A percentile compares a stretch with the other conserved stretches of the same genome.
phyloP scores from a whole-genome alignment of 1,140 invertebrate genomes.

The Schlechtendalia chinensis region DNA sequence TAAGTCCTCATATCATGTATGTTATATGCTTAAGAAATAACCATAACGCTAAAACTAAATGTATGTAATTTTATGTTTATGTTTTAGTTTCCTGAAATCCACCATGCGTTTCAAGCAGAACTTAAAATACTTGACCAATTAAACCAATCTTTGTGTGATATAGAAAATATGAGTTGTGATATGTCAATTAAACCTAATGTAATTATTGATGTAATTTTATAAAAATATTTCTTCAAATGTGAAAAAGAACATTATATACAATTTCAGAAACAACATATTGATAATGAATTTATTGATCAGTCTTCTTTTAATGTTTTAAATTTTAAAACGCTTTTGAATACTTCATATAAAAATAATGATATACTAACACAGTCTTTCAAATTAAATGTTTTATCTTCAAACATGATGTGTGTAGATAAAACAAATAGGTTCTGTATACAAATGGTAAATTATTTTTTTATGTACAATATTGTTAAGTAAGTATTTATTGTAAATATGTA shows the following conservation, averaged over 20 bases:
- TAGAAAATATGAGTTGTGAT: conserved; percentile 20
- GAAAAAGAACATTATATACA: neutral
- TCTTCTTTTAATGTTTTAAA: neutral
- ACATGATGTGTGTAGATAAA: conserved; percentile 17
- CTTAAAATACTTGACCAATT: conserved; percentile 11
- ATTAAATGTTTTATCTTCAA: conserved; percentile 8
- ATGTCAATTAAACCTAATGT: conserved; percentile 8
- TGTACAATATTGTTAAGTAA: too few relatives aligned
- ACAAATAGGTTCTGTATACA: conserved; percentile 19
- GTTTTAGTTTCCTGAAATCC: conserved; percentile 28
- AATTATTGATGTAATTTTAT: neutral
- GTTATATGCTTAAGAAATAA: neutral
- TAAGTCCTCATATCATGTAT: neutral
- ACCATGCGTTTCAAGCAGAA: conserved; percentile 39
- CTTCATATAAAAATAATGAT: too few relatives aligned
- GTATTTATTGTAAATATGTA: too few relatives aligned
- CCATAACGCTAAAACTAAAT: neutral
- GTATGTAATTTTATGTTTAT: neutral
- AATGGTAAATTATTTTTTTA: conserved; percentile 25
- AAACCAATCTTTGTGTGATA: conserved; percentile 27
- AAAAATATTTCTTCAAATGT: neutral
- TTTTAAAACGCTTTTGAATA: neutral
- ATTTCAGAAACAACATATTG: neutral
- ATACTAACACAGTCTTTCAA: neutral
- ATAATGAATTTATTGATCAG: neutral